Conservation (phyloP, 2,797 vertebrate genomes). For the Oreonectes daqikongensis region DNA sequence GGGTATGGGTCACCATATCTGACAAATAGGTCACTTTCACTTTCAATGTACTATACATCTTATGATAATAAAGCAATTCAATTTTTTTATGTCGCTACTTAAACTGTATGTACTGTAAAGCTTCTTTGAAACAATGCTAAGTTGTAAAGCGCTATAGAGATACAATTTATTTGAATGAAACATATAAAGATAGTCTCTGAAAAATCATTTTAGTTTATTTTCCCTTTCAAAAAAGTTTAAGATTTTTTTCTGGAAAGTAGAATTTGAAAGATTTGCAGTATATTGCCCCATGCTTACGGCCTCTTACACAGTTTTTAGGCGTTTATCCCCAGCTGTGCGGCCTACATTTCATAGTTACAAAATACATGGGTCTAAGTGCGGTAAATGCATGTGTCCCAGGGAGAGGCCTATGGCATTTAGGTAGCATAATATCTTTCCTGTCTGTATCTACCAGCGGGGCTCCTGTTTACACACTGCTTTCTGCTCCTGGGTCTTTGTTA, state of each 20-base stretch:
- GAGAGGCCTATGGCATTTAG: slow-evolving; percentile 20
- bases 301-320: neutral
- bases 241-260: neutral
- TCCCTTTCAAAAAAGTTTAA: too few species aligned
- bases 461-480: slow-evolving; percentile 43
- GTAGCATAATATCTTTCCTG: slow-evolving; percentile 37
- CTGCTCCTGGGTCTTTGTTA: slow-evolving; percentile 29
- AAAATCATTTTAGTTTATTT: too few species aligned
- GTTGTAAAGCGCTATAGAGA: too few species aligned
- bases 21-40: too few species aligned
- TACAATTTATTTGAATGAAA: too few species aligned
- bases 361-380: neutral
- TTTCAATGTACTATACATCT: too few species aligned
- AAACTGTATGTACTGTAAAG: too few species aligned
- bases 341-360: neutral
- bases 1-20: too few species aligned
- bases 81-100: too few species aligned
- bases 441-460: slow-evolving; percentile 11
- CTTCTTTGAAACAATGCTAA: too few species aligned
- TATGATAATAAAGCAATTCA: too few species aligned
- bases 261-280: neutral
- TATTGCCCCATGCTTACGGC: neutral
- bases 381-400: slow-evolving; percentile 2
- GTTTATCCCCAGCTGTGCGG: neutral
- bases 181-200: too few species aligned